Evolutionary conservation across 2,113 vertebrate genomes (phyloP).

Genomic region (Phrynosoma blainvillii): DNA sequence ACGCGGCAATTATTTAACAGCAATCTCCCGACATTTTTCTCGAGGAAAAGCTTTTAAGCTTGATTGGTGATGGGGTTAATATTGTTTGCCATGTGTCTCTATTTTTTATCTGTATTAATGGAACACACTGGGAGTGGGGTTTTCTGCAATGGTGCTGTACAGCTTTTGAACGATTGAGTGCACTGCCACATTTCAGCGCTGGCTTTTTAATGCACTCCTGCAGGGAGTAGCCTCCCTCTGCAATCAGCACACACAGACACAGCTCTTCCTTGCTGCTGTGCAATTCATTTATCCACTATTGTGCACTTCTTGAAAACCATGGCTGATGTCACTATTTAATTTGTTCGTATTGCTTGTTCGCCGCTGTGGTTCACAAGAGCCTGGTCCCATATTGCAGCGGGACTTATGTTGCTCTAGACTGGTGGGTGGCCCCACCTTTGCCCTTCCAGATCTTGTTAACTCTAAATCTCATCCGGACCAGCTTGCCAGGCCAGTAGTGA

Average conservation of each 20-base stretch:
- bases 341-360: neutral
- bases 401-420: neutral
- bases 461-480: no score
- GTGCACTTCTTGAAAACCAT: neutral
- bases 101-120: slow-evolving; percentile 66
- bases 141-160: slow-evolving; percentile 22
- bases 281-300: neutral
- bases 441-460: no score
- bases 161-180: slow-evolving; percentile 18
- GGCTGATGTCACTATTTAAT: neutral
- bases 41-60: slow-evolving; percentile 65
- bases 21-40: slow-evolving; percentile 54
- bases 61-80: slow-evolving; percentile 69
- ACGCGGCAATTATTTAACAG: slow-evolving; percentile 44
- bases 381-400: neutral
- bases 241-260: fast-evolving
- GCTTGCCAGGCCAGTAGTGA: neutral
- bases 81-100: slow-evolving; percentile 61
- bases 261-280: neutral
- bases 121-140: slow-evolving; percentile 13
- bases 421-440: no score
- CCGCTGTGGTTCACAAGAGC: neutral
- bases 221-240: neutral
- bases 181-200: neutral
- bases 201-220: fast-evolving